These are phyloP conservation scores for Steinernema carpocapsae DNA, from an alignment of 2,888 invertebrate species.

Conservation along the genomic window DNA sequence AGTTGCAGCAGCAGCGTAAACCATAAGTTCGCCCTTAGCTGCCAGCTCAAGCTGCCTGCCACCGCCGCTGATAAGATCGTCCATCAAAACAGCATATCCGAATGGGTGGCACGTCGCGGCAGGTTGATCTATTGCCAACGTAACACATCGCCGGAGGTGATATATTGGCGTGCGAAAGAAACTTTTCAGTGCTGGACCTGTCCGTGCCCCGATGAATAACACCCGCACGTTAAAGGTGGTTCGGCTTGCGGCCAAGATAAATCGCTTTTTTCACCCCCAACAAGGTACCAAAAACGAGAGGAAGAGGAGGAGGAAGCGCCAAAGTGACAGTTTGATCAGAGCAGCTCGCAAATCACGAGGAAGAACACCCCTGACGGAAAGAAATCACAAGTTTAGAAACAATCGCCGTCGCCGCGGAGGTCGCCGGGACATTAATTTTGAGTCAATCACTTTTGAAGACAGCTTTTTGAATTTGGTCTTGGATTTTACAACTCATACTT, in stretches of 20 bases:
- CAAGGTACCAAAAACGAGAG: constrained; percentile 10
- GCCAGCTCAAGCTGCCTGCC: constrained; percentile 21
- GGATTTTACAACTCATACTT: too few relatives aligned
- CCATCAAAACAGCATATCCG: constrained; percentile 34
- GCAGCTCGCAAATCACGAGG: not conserved
- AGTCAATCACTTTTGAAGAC: too few relatives aligned
- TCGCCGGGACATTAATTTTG: too few relatives aligned
- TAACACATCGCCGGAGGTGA: constrained; percentile 32
- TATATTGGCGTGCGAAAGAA: constrained; percentile 34
- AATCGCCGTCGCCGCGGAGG: too few relatives aligned
- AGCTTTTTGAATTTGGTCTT: too few relatives aligned
- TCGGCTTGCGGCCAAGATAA: constrained; percentile 29
- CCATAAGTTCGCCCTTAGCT: constrained; percentile 25
- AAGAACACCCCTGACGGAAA: not conserved
- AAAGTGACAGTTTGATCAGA: too few relatives aligned
- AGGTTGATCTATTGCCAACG: constrained; percentile 32
- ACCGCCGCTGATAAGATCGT: constrained; percentile 27
- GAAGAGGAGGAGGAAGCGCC: too few relatives aligned
- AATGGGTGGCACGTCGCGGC: constrained; percentile 34
- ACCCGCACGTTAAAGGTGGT: constrained; percentile 30
- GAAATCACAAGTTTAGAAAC: too few relatives aligned
- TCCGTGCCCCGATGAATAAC: constrained; percentile 17
- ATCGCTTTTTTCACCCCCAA: constrained; percentile 13
- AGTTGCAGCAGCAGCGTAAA: constrained; percentile 15
- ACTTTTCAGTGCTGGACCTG: constrained; percentile 33